A percentile compares a stretch with the other conserved stretches of the same genome.
phyloP scores from a whole-genome alignment of 2,113 vertebrate species.

The Gracilinanus agilis region DNA sequence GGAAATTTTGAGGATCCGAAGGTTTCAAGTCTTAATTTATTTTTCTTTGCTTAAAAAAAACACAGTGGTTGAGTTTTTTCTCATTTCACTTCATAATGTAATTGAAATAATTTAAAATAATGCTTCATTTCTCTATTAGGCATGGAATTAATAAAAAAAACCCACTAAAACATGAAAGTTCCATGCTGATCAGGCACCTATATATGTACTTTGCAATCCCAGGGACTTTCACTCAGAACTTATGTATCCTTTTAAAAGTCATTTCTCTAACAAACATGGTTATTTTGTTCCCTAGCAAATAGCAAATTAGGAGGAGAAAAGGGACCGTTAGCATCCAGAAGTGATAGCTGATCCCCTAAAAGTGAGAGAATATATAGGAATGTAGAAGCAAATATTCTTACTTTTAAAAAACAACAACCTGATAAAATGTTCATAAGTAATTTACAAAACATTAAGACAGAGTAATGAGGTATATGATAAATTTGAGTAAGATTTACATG shows the following conservation, averaged over 20 bases:
- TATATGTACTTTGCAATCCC: not conserved
- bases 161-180: conserved; percentile 24
- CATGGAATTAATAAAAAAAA: conserved; percentile 15
- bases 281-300: conserved; percentile 27
- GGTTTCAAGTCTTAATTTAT: conserved; percentile 82
- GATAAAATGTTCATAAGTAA: not conserved
- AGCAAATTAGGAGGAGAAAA: conserved; percentile 56
- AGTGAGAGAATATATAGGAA: not conserved
- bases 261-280: conserved; percentile 34
- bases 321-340: conserved; percentile 11
- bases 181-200: conserved; percentile 24
- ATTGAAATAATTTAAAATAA: conserved; percentile 38
- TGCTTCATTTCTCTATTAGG: conserved; percentile 4
- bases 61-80: conserved; percentile 39
- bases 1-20: conserved; percentile 95
- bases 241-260: not conserved
- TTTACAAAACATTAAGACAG: conserved; percentile 19
- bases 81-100: conserved; percentile 32
- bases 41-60: conserved; percentile 36
- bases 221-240: not conserved
- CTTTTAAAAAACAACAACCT: not conserved
- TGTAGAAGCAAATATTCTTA: not conserved
- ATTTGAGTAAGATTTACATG: conserved; percentile 34
- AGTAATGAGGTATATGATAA: not conserved
- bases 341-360: conserved; percentile 37